Percentiles rank a stretch among this genome's conserved stretches.
These are phyloP conservation scores for Aphelinus certus DNA, from an alignment of 1,140 invertebrate genomes.

Conservation along the genomic window DNA sequence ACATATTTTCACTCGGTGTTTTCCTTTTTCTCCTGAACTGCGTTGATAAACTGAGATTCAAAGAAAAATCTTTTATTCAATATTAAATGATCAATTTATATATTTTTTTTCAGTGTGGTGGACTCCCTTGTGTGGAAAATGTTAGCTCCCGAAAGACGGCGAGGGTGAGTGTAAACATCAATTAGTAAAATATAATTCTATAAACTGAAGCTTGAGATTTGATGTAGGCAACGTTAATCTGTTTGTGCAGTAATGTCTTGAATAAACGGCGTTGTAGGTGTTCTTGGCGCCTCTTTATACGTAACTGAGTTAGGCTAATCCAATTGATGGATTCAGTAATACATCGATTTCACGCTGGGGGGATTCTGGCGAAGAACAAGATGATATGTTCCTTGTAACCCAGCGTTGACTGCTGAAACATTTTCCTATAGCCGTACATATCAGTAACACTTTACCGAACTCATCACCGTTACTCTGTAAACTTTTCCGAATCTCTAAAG, in stretches of 20 bases:
- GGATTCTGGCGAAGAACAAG: conserved; percentile 21
- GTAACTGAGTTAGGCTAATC: conserved; percentile 58
- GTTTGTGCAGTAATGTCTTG: conserved; percentile 1
- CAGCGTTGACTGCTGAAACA: too few relatives aligned
- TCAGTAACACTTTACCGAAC: too few relatives aligned
- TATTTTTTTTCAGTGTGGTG: conserved; percentile 65
- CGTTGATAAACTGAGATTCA: too few relatives aligned
- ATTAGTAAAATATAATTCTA: not conserved
- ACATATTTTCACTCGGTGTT: too few relatives aligned
- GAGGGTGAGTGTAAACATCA: conserved; percentile 55
- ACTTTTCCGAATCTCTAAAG: too few relatives aligned
- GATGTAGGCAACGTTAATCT: conserved; percentile 15
- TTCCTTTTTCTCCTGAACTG: too few relatives aligned
- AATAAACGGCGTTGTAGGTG: conserved; percentile 46
- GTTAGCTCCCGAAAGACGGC: conserved; percentile 55
- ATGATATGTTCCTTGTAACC: too few relatives aligned
- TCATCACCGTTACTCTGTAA: too few relatives aligned
- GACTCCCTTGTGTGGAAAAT: conserved; percentile 59
- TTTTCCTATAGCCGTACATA: too few relatives aligned
- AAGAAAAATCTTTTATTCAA: too few relatives aligned
- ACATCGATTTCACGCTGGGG: conserved; percentile 35
- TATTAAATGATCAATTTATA: conserved; percentile 12
- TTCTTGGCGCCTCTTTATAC: conserved; percentile 43
- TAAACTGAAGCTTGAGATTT: not conserved
- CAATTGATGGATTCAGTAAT: conserved; percentile 51